These are phyloP conservation scores for Salarias fasciatus DNA, from an alignment of 2,797 vertebrate species.

Conservation along the genomic window DNA sequence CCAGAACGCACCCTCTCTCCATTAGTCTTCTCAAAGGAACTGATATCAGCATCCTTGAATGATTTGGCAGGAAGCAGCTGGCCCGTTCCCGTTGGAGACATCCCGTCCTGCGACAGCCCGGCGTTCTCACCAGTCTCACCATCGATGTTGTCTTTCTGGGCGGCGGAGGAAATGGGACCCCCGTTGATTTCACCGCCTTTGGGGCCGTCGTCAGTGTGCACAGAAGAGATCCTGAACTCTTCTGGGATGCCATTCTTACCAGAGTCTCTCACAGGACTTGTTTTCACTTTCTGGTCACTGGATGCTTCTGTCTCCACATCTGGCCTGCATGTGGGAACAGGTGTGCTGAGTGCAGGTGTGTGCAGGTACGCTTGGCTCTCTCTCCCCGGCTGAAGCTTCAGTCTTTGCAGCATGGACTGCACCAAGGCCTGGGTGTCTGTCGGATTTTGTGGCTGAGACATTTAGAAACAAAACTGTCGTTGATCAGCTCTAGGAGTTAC, in stretches of 20 bases:
- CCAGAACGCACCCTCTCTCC: conserved; percentile 8
- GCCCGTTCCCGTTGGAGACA: conserved; percentile 28
- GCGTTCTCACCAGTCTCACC: conserved; percentile 22
- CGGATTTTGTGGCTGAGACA: conserved; percentile 74
- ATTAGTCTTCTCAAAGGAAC: conserved; percentile 42
- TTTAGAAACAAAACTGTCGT: conserved; percentile 51
- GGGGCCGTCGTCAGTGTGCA: background rate
- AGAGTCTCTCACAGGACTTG: conserved; percentile 37
- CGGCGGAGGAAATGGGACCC: conserved; percentile 33
- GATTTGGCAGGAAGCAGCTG: conserved; percentile 45
- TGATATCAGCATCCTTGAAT: conserved; percentile 42
- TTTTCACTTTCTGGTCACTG: conserved; percentile 30
- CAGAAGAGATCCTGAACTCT: conserved; percentile 13
- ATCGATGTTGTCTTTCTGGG: conserved; percentile 42
- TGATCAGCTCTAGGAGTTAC: conserved; percentile 34
- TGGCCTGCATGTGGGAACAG: conserved; percentile 10
- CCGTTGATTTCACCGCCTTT: conserved; percentile 19
- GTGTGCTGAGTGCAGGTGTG: conserved; percentile 1
- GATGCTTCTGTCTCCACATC: conserved; percentile 11
- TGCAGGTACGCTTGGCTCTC: conserved; percentile 31
- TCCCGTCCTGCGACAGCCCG: conserved; percentile 20
- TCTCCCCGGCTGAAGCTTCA: conserved; percentile 73
- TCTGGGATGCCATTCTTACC: conserved; percentile 28
- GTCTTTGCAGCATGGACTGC: conserved; percentile 85
- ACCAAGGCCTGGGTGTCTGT: conserved; percentile 75